Percentiles rank a stretch among this genome's conserved stretches.
Conservation (phyloP, 1,140 invertebrate genomes). For the Ceratina japonica region DNA sequence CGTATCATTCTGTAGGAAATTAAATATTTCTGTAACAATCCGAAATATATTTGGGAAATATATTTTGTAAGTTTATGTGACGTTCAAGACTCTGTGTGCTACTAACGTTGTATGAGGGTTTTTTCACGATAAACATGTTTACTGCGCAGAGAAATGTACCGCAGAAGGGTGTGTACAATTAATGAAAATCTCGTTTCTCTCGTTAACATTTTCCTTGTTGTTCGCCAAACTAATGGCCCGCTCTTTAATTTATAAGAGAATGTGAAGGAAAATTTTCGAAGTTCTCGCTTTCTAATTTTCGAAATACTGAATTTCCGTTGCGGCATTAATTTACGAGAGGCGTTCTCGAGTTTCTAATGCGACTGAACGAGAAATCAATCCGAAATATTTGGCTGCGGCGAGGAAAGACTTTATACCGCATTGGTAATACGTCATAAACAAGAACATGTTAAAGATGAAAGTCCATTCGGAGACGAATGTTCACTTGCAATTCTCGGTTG, state of each 20-base stretch:
- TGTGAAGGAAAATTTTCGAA: not conserved
- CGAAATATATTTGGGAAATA: too few species aligned
- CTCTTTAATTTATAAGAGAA: not conserved
- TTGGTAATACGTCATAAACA: not conserved
- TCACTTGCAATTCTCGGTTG: conserved; percentile 7
- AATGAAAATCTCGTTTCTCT: too few species aligned
- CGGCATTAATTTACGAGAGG: conserved; percentile 5
- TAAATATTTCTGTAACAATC: not conserved
- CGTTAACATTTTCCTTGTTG: too few species aligned
- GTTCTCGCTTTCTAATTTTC: not conserved
- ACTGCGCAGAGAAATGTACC: too few species aligned
- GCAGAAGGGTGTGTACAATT: too few species aligned
- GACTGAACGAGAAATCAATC: not conserved
- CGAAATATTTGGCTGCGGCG: not conserved
- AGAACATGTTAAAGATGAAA: not conserved
- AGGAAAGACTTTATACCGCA: too few species aligned
- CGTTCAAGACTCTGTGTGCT: too few species aligned
- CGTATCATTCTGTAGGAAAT: not conserved
- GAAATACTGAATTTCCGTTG: not conserved
- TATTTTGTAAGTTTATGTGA: too few species aligned
- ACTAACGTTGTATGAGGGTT: too few species aligned
- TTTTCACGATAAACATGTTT: too few species aligned
- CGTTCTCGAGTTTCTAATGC: too few species aligned
- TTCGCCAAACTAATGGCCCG: too few species aligned
- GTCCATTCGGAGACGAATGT: not conserved